These are phyloP conservation scores for Galaxea fascicularis DNA, from an alignment of 92 coral and sea anemone species.

Conservation along the genomic window DNA sequence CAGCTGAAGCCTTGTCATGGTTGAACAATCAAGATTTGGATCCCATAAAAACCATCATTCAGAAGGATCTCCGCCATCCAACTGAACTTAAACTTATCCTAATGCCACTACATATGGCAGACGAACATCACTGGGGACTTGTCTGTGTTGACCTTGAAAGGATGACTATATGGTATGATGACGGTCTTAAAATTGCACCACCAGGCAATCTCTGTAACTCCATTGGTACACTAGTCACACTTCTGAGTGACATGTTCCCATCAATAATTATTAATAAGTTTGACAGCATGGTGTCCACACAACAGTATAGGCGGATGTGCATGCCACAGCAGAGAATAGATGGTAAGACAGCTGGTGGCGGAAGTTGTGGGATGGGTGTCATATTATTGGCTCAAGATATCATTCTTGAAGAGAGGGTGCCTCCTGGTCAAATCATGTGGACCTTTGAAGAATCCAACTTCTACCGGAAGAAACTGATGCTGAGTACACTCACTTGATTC, in stretches of 20 bases:
- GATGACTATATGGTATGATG: neutral
- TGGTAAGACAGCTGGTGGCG: slow-evolving; percentile 32
- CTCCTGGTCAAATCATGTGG: slow-evolving; percentile 25
- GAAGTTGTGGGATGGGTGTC: slow-evolving; percentile 43
- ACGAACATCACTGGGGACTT: slow-evolving; percentile 13
- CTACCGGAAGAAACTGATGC: slow-evolving; percentile 34
- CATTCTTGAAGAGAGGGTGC: slow-evolving; percentile 6
- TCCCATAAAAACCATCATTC: neutral
- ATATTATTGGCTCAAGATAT: slow-evolving; percentile 24
- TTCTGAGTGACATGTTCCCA: slow-evolving; percentile 5
- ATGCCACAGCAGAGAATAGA: slow-evolving; percentile 31
- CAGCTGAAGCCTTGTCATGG: slow-evolving; percentile 15
- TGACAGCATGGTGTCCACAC: neutral
- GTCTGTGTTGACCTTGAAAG: slow-evolving; percentile 17
- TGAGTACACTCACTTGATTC: slow-evolving; percentile 3
- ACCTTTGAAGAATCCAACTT: slow-evolving; percentile 39
- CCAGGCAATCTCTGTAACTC: neutral
- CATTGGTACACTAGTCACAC: neutral
- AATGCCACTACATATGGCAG: slow-evolving; percentile 22
- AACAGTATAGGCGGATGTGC: neutral
- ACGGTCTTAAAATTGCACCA: neutral
- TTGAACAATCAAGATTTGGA: neutral
- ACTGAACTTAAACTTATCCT: neutral
- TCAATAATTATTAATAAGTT: neutral
- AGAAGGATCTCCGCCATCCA: neutral